These are phyloP conservation scores for Tragelaphus oryx DNA, from an alignment of 2,797 vertebrate species.

Conservation along the genomic window DNA sequence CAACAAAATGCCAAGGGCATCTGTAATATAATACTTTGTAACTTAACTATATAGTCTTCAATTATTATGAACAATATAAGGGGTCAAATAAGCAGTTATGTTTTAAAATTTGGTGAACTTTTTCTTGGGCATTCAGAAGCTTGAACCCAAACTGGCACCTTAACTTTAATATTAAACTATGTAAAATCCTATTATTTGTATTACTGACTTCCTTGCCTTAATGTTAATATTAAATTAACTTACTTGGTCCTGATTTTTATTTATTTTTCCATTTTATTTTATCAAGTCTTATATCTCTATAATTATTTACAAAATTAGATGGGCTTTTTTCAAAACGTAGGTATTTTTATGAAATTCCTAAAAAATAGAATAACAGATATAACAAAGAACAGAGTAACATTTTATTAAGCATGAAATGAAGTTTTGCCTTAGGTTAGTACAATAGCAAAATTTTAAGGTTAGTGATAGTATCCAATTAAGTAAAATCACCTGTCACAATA, in stretches of 20 bases:
- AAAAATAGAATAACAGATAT: not conserved
- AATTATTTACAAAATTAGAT: not conserved
- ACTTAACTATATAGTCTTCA: not conserved
- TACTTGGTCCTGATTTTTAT: not conserved
- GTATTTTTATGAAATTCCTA: slow-evolving; percentile 21
- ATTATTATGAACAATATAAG: not conserved
- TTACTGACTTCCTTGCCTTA: slow-evolving; percentile 15
- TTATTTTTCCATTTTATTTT: slow-evolving; percentile 31
- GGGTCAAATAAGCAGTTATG: not conserved
- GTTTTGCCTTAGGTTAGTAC: slow-evolving; percentile 26
- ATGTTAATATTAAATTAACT: slow-evolving; percentile 32
- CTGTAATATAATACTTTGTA: not conserved
- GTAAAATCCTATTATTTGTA: slow-evolving; percentile 30
- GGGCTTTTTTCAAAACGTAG: not conserved
- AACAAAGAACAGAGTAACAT: slow-evolving; percentile 28
- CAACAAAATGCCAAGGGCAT: not conserved
- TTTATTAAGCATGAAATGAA: slow-evolving; percentile 30
- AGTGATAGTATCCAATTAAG: slow-evolving; percentile 35
- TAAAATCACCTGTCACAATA: slow-evolving; percentile 59
- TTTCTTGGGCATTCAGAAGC: not conserved
- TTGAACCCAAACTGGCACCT: not conserved
- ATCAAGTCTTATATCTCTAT: not conserved
- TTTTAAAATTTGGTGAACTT: slow-evolving; percentile 4
- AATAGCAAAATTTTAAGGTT: slow-evolving; percentile 36
- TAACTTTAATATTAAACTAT: not conserved